Base-by-base conservation (phyloP, 2,797 vertebrate genomes). In the Staurois parvus region DNA sequence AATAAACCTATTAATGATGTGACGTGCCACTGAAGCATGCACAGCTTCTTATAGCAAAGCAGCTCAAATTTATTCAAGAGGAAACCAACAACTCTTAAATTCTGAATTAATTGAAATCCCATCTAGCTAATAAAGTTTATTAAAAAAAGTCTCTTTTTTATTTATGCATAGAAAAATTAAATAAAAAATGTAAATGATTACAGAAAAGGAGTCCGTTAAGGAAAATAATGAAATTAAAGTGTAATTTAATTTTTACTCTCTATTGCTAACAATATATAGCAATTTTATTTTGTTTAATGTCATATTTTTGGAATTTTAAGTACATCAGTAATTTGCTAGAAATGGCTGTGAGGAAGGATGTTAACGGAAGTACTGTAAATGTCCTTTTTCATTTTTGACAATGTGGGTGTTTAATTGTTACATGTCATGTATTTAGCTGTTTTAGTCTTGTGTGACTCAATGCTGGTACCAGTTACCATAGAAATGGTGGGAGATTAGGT, bases 1-100 rank as follows among this genome's bases (percentile, higher is more conserved):
- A 87, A 87, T 87, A 87, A 83, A 87, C 85, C 81, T 78, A 87
- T 83, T 87, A 87, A 87, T 87, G 85, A 87, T 79, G 81, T 87
- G 85, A 87, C 69, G 56, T 87, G 76, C 76, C 81, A 87, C 81
- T 84, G 85, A 87, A 84, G 85, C 85, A 74, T 83, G 59, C 81
- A 79, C 29, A 30, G 76, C 81, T 78, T 83, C 70, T 72, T 75
- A 66, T 81, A 68, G 81, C 76, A 87, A 86, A 81, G 73, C 72
- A 81, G 70, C 79, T 86, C 48, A 81, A 52, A 68, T 81, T 83
- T 87, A 84, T 87, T 87, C 81, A 75, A 83, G 70, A 32, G 62
- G 81, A 84, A 87, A 84, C 76, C 59, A 82, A 66, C 62, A 62
- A 70, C 70, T 75, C 81, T 87, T 79, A 87, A 83, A 40, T 59